Conservation (phyloP, 1,140 invertebrate species). For the Achatina immaculata region DNA sequence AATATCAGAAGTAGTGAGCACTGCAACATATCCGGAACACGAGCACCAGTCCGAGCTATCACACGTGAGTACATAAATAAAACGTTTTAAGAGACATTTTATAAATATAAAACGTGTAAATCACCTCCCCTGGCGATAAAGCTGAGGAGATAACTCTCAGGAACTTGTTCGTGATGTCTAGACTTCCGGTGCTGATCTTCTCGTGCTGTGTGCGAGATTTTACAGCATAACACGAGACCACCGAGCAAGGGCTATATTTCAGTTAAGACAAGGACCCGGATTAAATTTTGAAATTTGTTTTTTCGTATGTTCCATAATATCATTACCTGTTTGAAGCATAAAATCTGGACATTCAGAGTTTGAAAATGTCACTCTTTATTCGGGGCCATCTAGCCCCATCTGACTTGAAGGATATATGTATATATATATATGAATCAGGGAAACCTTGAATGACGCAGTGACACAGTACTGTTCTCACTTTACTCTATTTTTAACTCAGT, state of each 20-base stretch:
- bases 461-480: too few species aligned
- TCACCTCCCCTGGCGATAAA: not conserved
- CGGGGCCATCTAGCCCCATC: not conserved
- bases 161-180: not conserved
- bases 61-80: not conserved
- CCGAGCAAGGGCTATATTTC: not conserved
- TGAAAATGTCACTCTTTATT: not conserved
- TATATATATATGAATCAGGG: too few species aligned
- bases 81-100: slow-evolving; percentile 5
- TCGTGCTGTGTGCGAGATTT: not conserved
- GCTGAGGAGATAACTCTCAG: not conserved
- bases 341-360: not conserved
- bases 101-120: not conserved
- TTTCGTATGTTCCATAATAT: not conserved
- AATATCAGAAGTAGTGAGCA: not conserved
- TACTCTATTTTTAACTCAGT: too few species aligned
- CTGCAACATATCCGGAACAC: not conserved
- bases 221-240: not conserved
- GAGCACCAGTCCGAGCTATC: not conserved
- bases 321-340: not conserved
- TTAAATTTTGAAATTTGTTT: not conserved
- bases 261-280: not conserved
- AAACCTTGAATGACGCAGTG: too few species aligned
- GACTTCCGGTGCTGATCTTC: not conserved
- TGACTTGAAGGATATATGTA: too few species aligned